Percentiles rank a stretch among this genome's conserved stretches.
These are phyloP conservation scores for Ophion costatus DNA, from an alignment of 2,888 invertebrate species.

Conservation along the genomic window DNA sequence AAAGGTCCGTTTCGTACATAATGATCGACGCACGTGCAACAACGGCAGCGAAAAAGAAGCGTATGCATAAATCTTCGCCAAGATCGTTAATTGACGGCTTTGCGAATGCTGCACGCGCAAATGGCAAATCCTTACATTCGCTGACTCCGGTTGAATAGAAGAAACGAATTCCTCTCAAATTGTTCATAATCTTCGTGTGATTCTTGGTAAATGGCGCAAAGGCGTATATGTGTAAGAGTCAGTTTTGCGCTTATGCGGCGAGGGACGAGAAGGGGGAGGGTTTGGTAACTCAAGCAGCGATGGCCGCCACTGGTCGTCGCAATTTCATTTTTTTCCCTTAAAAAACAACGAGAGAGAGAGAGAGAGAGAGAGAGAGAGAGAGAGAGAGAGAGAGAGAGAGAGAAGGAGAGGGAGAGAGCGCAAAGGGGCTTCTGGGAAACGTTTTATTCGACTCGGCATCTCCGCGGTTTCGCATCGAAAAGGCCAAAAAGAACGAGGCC, in stretches of 20 bases:
- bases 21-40: background rate
- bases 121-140: slow-evolving; percentile 24
- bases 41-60: background rate
- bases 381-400: no score
- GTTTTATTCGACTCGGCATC: slow-evolving; percentile 57
- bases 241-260: slow-evolving; percentile 49
- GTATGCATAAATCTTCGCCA: background rate
- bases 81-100: slow-evolving; percentile 11
- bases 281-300: slow-evolving; percentile 39
- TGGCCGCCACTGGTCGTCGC: slow-evolving; percentile 58
- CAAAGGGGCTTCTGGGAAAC: slow-evolving; percentile 59
- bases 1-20: background rate
- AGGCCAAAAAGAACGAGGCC: slow-evolving; percentile 59
- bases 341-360: slow-evolving; percentile 41
- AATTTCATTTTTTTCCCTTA: slow-evolving; percentile 32
- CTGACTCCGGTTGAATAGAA: slow-evolving; percentile 15
- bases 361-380: no score
- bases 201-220: slow-evolving; percentile 54
- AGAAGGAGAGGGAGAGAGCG: background rate
- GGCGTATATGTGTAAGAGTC: slow-evolving; percentile 20
- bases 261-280: background rate
- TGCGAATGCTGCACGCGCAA: slow-evolving; percentile 1
- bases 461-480: slow-evolving; percentile 41
- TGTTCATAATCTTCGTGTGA: slow-evolving; percentile 43
- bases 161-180: slow-evolving; percentile 50